Evolutionary conservation across 2,113 vertebrate genomes (phyloP), one percentile per base, ranked within the genome.

Genomic region (Neodon shergylaensis): DNA sequence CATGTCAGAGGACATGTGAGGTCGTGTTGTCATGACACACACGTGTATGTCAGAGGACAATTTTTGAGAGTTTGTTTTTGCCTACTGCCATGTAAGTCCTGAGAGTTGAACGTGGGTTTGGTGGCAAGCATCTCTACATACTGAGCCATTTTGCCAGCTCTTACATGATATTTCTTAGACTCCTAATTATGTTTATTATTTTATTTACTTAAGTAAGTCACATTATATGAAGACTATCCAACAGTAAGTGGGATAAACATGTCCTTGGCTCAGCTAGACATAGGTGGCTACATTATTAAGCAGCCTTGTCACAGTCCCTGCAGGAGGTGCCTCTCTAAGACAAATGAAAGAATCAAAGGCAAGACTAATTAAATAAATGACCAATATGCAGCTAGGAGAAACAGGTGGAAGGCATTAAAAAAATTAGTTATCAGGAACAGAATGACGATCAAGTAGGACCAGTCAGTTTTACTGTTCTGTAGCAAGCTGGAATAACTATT

Each of bases 141-240:
- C n/a, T 42, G 54, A 83, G 81, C 24, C n/a, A 31, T 63, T 26
- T 63, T 83, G n/a, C n/a, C 54, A 83, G n/a, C 58, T 42, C n/a
- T 83, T 83, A 83, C 14, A 63, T 63, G 22, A n/a, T 28, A 83
- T 65, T 66, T 65, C 58, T 70, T 65, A 95, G 92, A 94, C 12
- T 16, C 10, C 8, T 87, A 49, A 70, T 17, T 94, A 92, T 52
- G 14, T 22, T 68, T n/a, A 89, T 72, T 77, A 5, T 73, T 92
- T 83, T 61, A n/a, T 74, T 97, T 82, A 58, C 8, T 95, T 58
- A 83, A 91, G 83, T 19, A 94, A 24, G 10, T 91, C 58, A 58
- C 74, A 66, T 79, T 88, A 92, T 85, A 74, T 68, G 39, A 14
- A 81, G 70, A 94, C 79, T 82, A 87, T 85, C 70, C 19, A 82